A percentile compares a stretch with the other conserved stretches of the same genome.
phyloP scores from a whole-genome alignment of 2,797 vertebrate species.

The Acomys russatus region DNA sequence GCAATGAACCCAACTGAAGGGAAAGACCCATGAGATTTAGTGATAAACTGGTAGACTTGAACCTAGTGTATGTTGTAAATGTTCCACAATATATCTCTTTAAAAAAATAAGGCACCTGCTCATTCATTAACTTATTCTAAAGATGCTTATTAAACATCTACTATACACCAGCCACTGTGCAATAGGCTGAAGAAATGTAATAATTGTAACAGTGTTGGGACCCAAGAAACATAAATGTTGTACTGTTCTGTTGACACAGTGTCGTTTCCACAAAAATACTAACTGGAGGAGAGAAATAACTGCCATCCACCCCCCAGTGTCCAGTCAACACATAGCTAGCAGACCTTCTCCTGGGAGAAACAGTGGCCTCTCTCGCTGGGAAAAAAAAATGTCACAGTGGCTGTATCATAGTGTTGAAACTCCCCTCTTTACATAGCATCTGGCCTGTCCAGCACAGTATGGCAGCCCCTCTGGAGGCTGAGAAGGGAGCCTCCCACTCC shows the following conservation, averaged over 20 bases:
- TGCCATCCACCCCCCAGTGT: neutral
- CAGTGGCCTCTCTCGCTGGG: neutral
- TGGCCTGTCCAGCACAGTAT: neutral
- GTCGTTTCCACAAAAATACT: neutral
- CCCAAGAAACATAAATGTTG: neutral
- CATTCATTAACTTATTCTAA: neutral
- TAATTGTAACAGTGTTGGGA: neutral
- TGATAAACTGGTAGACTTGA: neutral
- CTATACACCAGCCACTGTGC: neutral
- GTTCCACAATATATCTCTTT: neutral
- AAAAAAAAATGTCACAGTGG: neutral
- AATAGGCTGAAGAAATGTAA: neutral
- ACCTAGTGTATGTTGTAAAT: neutral
- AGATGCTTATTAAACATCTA: neutral
- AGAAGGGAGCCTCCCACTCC: neutral
- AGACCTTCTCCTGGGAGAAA: neutral
- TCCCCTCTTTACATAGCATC: neutral
- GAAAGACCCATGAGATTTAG: constrained; percentile 5
- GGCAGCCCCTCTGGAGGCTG: neutral
- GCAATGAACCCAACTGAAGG: neutral
- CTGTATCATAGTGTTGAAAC: neutral
- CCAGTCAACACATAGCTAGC: neutral
- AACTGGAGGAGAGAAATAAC: neutral
- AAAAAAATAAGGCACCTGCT: neutral
- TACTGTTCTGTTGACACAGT: neutral